Base-by-base conservation (phyloP, 2,797 vertebrate genomes). In the Sebastes hopkinsi region DNA sequence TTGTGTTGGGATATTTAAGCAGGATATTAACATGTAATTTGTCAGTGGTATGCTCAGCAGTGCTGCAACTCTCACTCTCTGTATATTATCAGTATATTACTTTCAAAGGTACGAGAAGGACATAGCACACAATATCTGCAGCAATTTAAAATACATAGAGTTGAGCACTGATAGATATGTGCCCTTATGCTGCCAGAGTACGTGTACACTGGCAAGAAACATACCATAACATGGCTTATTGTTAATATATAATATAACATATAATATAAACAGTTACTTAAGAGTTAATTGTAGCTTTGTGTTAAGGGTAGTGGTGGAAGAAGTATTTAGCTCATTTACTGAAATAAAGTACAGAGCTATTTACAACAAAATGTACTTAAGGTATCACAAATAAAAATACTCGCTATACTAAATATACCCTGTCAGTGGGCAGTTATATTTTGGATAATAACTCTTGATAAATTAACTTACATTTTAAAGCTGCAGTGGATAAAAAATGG, bases 1-100 rank as follows among this genome's bases (percentile, higher is more conserved):
- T 58, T 68, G 62, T 78, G 46, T 60, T n/a, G 23, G 56, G 27
- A 80, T 75, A 72, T 82, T 76, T 71, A 82, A 81, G 75, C 65
- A 77, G 75, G 60, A 78, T 83, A 85, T 85, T 88, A 89, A 77
- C 42, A 62, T 68, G 65, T 56, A 46, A 79, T 89, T 69, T 79
- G 72, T 79, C 68, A 61, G 6, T 27, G 60, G 56, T 8, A 38
- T 60, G 64, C 46, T 74, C 62, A 69, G 55, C 72, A 60, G 64
- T 52, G 42, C 81, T 66, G 58, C 68, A 81, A 3, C 58, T 75
- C 72, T 75, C 54, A 25, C 22, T 6, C 8, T 74, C 60, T 36
- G 42, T 55, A 30, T 79, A 81, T 60, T 8, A 81, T 74, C 67
- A 58, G 59, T n/a, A 10, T 64, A 67, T 61, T 20, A 75, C 42